Evolutionary conservation across 2,113 vertebrate genomes (phyloP), one percentile per base, ranked within the genome.

Genomic region (Thunnus thynnus): DNA sequence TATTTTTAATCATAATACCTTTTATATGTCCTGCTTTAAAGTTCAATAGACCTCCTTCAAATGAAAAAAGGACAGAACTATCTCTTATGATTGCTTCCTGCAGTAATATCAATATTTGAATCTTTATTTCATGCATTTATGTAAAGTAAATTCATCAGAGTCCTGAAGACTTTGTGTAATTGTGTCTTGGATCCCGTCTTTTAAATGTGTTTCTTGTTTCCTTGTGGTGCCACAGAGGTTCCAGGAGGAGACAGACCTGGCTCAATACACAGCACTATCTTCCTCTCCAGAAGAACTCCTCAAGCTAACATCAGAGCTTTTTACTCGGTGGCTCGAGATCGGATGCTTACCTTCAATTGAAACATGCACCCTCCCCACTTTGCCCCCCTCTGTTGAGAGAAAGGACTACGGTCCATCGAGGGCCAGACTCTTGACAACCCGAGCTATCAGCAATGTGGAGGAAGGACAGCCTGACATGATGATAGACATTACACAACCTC

Each of bases 211-310:
- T 54, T 6, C 5, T 66, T n/a, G 36, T 51, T 82, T 75, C 41
- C 22, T 61, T 20, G 9, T 63, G 13, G 13, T 76, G 58, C 63
- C 67, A 30, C 88, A 96, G 95, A 89, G 60, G 56, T 94, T 95
- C 86, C 92, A 64, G 62, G 94, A 95, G 60, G 86, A 80, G 20
- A 93, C 84, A 0, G 89, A 95, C 56, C 48, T 89, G 41, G 32
- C 82, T 8, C 48, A 65, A 1, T 90, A 92, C 52, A 65, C 92
- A 2, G 52, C 11, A 0, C 50, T 86, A 22, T 36, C 57, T 14
- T 95, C 95, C 46, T 93, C 93, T 54, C 95, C 95, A 13, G 94
- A 94, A 58, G 81, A 91, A 13, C 94, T 96, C 46, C 93, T 95
- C 20, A 90, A 75, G 30, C 70, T 92, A 16, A 96, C 95, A 0